Base-by-base conservation (phyloP, 1,140 invertebrate genomes). In the Anoplophora glabripennis region DNA sequence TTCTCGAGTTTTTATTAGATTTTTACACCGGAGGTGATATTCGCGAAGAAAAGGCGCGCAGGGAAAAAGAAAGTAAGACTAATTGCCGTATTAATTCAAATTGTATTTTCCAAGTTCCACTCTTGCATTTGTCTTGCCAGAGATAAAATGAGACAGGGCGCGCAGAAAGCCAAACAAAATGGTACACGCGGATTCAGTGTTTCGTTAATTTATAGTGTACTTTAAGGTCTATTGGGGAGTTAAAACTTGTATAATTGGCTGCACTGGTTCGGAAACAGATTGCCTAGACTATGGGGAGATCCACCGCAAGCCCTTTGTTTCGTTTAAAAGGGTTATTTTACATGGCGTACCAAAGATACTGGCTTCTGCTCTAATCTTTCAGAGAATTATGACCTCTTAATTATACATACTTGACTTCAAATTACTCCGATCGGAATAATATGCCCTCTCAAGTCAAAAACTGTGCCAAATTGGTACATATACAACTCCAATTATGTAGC, bases 201-300 rank as follows among this genome's bases (percentile, higher is more conserved):
- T 64, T 58, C 46, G 51, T 42, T 64, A 64, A 64, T 64, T 64
- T 64, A 64, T 61, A 49, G 59, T 61, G 59, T 58, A 64, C 59
- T 64, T 64, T 64, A 47, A 54, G 51, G 61, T 63, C 61, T 63
- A 59, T 63, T 51, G 58, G 62, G 58, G 55, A 60, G 58, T 54
- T 61, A 54, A 60, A 64, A 64, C 63, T 64, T 57, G 65, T 69
- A 67, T 66, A 68, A 73, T 69, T 71, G 69, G 65, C 59, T 69
- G 69, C 64, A 64, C 64, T 67, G 69, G 66, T 69, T 67, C 65
- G 63, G 64, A 72, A 68, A 73, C 72, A 75, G 74, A 75, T 73
- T 71, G 71, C 67, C 67, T 28, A 65, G 59, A 66, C 69, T 63
- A 67, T 65, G 66, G 59, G 66, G 57, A 63, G 65, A 67, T 63